phyloP scores from a whole-genome alignment of 2,113 vertebrate genomes.

The Bubo bubo region DNA sequence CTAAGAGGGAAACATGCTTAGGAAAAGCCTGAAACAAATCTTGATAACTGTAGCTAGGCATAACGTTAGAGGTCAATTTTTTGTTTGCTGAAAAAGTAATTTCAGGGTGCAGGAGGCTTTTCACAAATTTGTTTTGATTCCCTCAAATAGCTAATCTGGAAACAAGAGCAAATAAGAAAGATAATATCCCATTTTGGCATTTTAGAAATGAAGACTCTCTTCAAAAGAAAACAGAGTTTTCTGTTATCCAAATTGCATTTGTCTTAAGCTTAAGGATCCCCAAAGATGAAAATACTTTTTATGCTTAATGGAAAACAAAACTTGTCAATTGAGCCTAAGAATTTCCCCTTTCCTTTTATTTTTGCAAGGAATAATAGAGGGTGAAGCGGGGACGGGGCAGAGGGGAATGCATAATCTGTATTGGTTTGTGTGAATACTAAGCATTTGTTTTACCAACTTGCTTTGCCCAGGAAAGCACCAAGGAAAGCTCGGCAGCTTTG shows the following conservation, averaged over 20 bases:
- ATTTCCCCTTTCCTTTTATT: not conserved
- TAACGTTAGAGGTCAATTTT: not conserved
- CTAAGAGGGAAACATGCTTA: not conserved
- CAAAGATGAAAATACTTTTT: not conserved
- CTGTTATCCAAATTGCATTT: slow-evolving; percentile 11
- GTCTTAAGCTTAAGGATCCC: not conserved
- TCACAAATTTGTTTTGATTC: slow-evolving; percentile 15
- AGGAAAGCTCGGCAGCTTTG: not conserved
- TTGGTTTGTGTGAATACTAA: not conserved
- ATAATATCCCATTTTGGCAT: not conserved
- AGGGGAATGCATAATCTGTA: not conserved
- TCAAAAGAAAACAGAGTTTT: not conserved
- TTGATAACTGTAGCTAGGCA: not conserved
- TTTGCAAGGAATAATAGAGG: not conserved
- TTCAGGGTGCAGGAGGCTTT: not conserved
- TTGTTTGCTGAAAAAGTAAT: slow-evolving; percentile 24
- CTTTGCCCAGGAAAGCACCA: not conserved
- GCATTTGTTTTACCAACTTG: not conserved
- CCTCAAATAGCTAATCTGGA: slow-evolving; percentile 13
- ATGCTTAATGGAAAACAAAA: not conserved
- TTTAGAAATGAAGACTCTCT: slow-evolving; percentile 11
- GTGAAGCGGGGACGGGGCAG: too few species aligned
- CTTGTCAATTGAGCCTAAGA: not conserved
- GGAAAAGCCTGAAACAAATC: not conserved
- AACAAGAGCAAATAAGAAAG: slow-evolving; percentile 27